Evolutionary conservation across 2,113 vertebrate genomes (phyloP).

Genomic region (Mus musculus): DNA sequence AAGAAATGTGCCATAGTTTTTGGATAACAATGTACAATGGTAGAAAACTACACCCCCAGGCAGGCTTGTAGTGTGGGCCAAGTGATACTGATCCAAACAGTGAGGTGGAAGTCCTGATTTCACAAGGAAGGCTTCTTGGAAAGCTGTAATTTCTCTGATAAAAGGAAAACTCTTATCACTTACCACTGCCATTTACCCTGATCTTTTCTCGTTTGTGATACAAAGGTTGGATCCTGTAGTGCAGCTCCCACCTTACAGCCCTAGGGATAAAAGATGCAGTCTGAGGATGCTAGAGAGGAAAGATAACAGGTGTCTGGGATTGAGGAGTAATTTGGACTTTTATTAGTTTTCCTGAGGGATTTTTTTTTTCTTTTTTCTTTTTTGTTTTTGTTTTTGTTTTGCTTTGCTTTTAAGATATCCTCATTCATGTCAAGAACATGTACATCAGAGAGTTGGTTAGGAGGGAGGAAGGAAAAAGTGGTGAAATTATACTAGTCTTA

Average conservation of each 20-base stretch:
- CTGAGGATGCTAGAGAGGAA: slow-evolving; percentile 13
- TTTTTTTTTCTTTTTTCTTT: too few relatives aligned
- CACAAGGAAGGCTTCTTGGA: neutral
- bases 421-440: neutral
- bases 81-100: neutral
- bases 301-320: neutral
- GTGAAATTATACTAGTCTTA: neutral
- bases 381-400: neutral
- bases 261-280: neutral
- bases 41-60: neutral
- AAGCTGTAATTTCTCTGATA: neutral
- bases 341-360: neutral
- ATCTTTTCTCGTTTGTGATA: neutral
- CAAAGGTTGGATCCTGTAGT: neutral
- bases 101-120: neutral
- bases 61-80: neutral
- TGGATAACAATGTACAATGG: neutral
- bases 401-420: neutral
- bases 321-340: neutral
- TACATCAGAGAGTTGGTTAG: neutral
- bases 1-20: neutral
- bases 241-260: neutral
- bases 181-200: neutral
- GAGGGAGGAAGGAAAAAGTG: neutral
- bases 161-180: slow-evolving; percentile 5